Conservation (phyloP, 1,140 invertebrate genomes). For the Drosophila kepulauana region DNA sequence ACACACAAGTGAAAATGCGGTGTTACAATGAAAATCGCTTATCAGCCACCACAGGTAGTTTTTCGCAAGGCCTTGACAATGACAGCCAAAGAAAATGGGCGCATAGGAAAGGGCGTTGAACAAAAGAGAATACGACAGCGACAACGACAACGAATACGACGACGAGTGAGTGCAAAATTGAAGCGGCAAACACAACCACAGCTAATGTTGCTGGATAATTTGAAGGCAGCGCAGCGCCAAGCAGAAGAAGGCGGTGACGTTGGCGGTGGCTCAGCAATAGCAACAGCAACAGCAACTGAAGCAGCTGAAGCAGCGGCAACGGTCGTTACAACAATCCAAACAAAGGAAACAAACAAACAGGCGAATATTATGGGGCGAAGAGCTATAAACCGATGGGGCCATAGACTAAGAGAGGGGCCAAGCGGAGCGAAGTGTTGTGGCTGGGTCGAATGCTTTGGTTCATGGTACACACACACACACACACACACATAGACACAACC, state of each 20-base stretch:
- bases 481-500: slow-evolving; percentile 21
- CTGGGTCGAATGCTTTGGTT: slow-evolving; percentile 75
- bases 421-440: slow-evolving; percentile 53
- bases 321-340: slow-evolving; percentile 78
- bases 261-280: slow-evolving; percentile 1
- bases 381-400: slow-evolving; percentile 30
- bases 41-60: slow-evolving; percentile 68
- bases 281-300: slow-evolving; percentile 29
- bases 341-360: slow-evolving; percentile 80
- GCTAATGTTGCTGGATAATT: not conserved
- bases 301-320: slow-evolving; percentile 38
- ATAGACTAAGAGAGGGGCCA: slow-evolving; percentile 7
- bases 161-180: slow-evolving; percentile 52
- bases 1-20: slow-evolving; percentile 14
- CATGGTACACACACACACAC: slow-evolving; percentile 52
- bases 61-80: slow-evolving; percentile 76
- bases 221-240: too few relatives aligned
- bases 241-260: too few relatives aligned
- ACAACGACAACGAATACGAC: too few relatives aligned
- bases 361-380: slow-evolving; percentile 56
- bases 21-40: slow-evolving; percentile 38
- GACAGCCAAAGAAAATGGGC: slow-evolving; percentile 69
- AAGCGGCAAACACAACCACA: slow-evolving; percentile 16
- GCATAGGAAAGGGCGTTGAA: slow-evolving; percentile 18
- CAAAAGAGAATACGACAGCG: slow-evolving; percentile 6